These are phyloP conservation scores for Falco novaeseelandiae DNA, from an alignment of 2,797 vertebrate genomes.

Conservation along the genomic window DNA sequence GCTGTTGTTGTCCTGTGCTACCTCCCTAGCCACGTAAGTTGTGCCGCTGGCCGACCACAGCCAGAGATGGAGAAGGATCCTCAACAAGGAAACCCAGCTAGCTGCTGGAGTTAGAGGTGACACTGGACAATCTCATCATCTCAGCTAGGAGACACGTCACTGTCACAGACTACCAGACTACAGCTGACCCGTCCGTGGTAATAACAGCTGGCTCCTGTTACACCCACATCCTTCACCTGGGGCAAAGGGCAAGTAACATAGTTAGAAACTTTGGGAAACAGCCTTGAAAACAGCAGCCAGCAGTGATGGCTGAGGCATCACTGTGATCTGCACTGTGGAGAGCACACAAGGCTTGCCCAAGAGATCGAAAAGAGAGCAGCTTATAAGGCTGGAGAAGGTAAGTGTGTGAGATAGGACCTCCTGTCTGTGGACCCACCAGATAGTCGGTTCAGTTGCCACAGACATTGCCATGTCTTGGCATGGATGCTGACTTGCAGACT, in stretches of 20 bases:
- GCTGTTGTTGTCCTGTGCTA: background rate
- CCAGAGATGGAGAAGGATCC: background rate
- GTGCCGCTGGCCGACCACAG: background rate
- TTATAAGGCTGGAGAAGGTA: background rate
- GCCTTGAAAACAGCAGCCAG: background rate
- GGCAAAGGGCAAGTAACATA: background rate
- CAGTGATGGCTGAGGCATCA: background rate
- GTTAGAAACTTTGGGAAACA: background rate
- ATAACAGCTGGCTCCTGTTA: background rate
- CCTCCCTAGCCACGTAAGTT: background rate
- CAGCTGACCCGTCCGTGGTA: background rate
- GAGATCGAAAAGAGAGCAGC: background rate
- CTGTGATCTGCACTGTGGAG: background rate
- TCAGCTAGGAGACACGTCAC: background rate
- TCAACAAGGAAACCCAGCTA: background rate
- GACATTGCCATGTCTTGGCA: background rate
- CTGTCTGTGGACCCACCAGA: background rate
- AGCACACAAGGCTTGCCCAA: background rate
- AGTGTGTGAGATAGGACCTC: background rate
- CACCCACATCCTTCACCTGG: background rate
- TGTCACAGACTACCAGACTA: background rate
- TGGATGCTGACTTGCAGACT: background rate
- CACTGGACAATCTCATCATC: background rate
- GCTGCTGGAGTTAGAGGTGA: background rate
- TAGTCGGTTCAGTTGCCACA: fast-evolving